Conservation (phyloP, 2,113 vertebrate genomes). For the Ardeotis arabs region DNA sequence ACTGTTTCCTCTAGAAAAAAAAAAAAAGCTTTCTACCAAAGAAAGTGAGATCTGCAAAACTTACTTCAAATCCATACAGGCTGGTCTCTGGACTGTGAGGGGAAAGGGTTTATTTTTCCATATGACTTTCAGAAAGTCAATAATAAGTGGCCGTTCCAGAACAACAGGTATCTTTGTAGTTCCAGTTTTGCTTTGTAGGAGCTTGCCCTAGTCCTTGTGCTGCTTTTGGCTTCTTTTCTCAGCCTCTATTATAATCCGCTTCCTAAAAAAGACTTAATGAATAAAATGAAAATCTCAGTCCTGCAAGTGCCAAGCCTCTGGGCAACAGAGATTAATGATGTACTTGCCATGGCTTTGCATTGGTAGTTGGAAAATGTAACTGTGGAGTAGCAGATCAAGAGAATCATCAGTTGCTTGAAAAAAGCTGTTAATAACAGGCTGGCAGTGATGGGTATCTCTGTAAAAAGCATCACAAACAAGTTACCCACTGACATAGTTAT, state of each 20-base stretch:
- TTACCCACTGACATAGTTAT: neutral
- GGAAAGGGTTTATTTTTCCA: conserved; percentile 17
- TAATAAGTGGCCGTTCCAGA: conserved; percentile 6
- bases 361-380: neutral
- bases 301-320: neutral
- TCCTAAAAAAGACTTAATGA: neutral
- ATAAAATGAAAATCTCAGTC: neutral
- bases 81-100: neutral
- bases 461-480: neutral
- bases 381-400: neutral
- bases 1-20: neutral
- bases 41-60: neutral
- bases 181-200: conserved; percentile 7
- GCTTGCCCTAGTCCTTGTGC: neutral
- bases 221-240: neutral
- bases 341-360: neutral
- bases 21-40: neutral
- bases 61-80: neutral
- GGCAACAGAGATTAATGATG: neutral
- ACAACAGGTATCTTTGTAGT: conserved; percentile 19
- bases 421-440: neutral
- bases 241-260: neutral
- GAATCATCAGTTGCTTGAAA: conserved; percentile 6
- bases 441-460: neutral
- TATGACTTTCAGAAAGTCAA: conserved; percentile 4